A percentile compares a stretch with the other conserved stretches of the same genome.
Conservation (phyloP, 2,113 vertebrate species). For the Scartelaos histophorus region DNA sequence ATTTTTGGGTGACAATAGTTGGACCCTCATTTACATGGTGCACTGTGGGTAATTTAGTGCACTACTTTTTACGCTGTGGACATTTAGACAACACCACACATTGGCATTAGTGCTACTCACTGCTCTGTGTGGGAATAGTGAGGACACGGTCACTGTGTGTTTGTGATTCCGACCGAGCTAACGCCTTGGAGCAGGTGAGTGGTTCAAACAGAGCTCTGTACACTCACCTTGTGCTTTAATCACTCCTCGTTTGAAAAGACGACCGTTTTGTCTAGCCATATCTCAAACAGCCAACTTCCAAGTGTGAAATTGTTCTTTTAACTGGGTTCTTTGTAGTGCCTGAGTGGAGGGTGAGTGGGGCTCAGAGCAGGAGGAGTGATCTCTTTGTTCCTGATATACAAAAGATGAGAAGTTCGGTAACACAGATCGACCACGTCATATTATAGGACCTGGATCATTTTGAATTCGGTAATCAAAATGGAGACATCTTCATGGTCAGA, state of each 20-base stretch:
- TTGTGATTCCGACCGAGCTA: not conserved
- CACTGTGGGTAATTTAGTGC: too few species aligned
- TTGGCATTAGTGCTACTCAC: too few species aligned
- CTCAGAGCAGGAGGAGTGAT: slow-evolving; percentile 16
- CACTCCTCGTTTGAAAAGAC: slow-evolving; percentile 8
- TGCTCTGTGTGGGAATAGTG: too few species aligned
- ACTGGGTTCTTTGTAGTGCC: slow-evolving; percentile 41
- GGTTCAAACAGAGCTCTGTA: not conserved
- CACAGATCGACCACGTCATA: not conserved
- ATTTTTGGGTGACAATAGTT: too few species aligned
- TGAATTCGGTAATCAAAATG: too few species aligned
- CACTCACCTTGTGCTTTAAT: not conserved
- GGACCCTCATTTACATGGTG: too few species aligned
- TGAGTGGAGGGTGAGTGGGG: slow-evolving; percentile 29
- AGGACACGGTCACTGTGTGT: not conserved
- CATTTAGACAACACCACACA: too few species aligned
- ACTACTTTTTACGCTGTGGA: too few species aligned
- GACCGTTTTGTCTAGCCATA: slow-evolving; percentile 10
- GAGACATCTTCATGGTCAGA: too few species aligned
- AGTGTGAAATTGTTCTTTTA: slow-evolving; percentile 25
- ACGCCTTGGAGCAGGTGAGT: not conserved
- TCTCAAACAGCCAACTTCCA: slow-evolving; percentile 20
- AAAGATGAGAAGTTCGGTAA: slow-evolving; percentile 21
- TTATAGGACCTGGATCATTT: too few species aligned
- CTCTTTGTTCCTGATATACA: slow-evolving; percentile 39